Percentiles rank a stretch among this genome's conserved stretches.
These are phyloP conservation scores for Galerucella nymphaeae DNA, from an alignment of 2,888 invertebrate species.

Conservation along the genomic window DNA sequence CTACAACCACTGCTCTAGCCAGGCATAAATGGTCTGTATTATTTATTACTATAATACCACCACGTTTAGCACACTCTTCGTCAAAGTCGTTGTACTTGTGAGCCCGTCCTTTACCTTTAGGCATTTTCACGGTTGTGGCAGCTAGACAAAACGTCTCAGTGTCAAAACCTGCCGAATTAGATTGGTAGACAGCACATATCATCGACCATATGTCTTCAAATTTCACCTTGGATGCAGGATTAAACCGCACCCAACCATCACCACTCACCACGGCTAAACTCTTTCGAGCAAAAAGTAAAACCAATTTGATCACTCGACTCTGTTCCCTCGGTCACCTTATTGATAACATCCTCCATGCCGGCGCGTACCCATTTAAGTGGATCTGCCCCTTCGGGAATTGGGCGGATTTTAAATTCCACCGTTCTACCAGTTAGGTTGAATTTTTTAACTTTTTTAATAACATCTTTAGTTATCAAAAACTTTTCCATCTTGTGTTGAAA, in stretches of 20 bases:
- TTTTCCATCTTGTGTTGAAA: constrained; percentile 14
- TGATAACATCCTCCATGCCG: constrained; percentile 7
- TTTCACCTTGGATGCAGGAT: constrained; percentile 5
- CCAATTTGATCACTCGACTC: constrained; percentile 20
- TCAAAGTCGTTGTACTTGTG: constrained; percentile 29
- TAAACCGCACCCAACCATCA: constrained; percentile 20
- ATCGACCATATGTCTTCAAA: constrained; percentile 16
- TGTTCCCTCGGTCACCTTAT: constrained; percentile 11
- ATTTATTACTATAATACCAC: constrained; percentile 32
- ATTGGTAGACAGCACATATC: constrained; percentile 27
- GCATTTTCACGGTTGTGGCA: constrained; percentile 16
- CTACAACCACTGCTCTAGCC: constrained; percentile 41
- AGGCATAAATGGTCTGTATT: constrained; percentile 44
- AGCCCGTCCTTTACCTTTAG: not conserved
- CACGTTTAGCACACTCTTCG: constrained; percentile 31
- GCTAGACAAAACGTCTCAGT: constrained; percentile 15
- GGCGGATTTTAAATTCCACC: constrained; percentile 22
- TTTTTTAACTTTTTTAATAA: constrained; percentile 14
- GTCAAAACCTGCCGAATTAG: constrained; percentile 7
- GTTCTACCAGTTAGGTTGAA: constrained; percentile 21
- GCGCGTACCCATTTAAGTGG: not conserved
- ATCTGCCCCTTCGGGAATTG: constrained; percentile 5
- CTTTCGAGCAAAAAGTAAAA: constrained; percentile 23
- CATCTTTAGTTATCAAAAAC: constrained; percentile 23
- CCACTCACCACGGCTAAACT: constrained; percentile 19